Evolutionary conservation across 2,888 invertebrate genomes (phyloP).

Genomic region (Lottia gigantea): DNA sequence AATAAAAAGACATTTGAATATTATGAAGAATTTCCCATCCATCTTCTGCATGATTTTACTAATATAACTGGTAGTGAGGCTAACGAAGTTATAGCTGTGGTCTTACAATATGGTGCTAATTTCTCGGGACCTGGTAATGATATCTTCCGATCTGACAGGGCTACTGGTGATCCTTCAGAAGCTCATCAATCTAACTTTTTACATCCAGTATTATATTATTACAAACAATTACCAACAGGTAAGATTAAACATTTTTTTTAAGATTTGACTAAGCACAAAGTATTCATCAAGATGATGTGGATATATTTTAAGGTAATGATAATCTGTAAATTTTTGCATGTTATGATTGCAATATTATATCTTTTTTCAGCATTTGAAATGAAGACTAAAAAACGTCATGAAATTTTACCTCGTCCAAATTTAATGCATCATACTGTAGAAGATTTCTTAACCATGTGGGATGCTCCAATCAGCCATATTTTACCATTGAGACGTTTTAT

Average conservation of each 20-base stretch:
- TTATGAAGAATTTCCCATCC: slow-evolving; percentile 68
- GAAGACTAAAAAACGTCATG: slow-evolving; percentile 33
- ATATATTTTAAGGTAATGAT: too few species aligned
- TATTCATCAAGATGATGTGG: too few species aligned
- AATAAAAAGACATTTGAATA: slow-evolving; percentile 52
- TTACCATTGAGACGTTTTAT: slow-evolving; percentile 65
- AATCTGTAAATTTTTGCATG: too few species aligned
- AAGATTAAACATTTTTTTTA: slow-evolving; percentile 10
- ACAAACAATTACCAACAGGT: slow-evolving; percentile 67
- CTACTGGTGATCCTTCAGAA: slow-evolving; percentile 65
- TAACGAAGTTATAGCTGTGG: slow-evolving; percentile 56
- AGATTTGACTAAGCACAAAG: too few species aligned
- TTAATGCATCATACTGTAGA: slow-evolving; percentile 69
- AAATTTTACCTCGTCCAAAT: slow-evolving; percentile 63
- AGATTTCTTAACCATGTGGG: slow-evolving; percentile 69
- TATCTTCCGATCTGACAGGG: slow-evolving; percentile 67
- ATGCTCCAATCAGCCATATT: slow-evolving; percentile 64
- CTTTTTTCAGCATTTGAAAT: slow-evolving; percentile 50
- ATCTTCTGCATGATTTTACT: slow-evolving; percentile 61
- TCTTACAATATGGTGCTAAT: slow-evolving; percentile 68
- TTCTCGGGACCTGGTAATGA: slow-evolving; percentile 69
- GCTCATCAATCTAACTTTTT: slow-evolving; percentile 70
- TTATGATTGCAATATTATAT: neutral
- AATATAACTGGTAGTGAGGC: slow-evolving; percentile 60
- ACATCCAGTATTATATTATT: slow-evolving; percentile 70